Evolutionary conservation across 1,140 invertebrate genomes (phyloP).

Genomic region (Drosophila pectinifera): DNA sequence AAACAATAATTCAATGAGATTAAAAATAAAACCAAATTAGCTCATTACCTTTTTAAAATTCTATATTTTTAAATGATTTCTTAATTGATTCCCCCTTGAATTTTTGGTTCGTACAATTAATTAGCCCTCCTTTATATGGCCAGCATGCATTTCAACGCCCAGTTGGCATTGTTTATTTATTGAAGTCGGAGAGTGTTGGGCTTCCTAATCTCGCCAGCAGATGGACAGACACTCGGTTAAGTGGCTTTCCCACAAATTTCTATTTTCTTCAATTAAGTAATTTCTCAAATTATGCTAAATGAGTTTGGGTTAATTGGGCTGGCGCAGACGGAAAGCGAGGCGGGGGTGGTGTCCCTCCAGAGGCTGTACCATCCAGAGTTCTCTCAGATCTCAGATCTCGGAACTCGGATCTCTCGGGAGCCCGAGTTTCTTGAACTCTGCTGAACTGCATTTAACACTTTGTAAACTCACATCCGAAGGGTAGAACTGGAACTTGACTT

Average conservation of each 20-base stretch:
- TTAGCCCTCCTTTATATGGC: neutral
- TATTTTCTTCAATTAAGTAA: constrained; percentile 73
- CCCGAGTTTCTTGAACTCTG: constrained; percentile 69
- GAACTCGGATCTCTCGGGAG: neutral
- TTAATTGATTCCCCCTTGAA: constrained; percentile 7
- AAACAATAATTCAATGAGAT: neutral
- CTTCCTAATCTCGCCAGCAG: constrained; percentile 23
- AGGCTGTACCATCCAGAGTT: constrained; percentile 18
- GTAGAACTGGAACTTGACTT: constrained; percentile 30
- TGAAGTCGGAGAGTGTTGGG: neutral
- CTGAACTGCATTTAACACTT: constrained; percentile 69
- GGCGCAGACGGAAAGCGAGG: constrained; percentile 4
- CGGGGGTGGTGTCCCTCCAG: constrained; percentile 9
- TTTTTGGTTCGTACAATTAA: neutral
- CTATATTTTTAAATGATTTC: constrained; percentile 2
- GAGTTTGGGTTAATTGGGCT: constrained; percentile 74
- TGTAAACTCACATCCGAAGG: constrained; percentile 57
- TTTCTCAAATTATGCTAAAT: constrained; percentile 74
- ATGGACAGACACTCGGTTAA: constrained; percentile 21
- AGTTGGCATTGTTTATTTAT: constrained; percentile 20
- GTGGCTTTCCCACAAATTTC: constrained; percentile 61
- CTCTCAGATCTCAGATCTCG: constrained; percentile 1
- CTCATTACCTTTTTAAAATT: neutral
- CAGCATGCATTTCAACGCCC: constrained; percentile 2
- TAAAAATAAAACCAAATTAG: neutral